A percentile compares a stretch with the other conserved stretches of the same genome.
Conservation (phyloP, 2,888 invertebrate species). For the Alsophila aescularia region DNA sequence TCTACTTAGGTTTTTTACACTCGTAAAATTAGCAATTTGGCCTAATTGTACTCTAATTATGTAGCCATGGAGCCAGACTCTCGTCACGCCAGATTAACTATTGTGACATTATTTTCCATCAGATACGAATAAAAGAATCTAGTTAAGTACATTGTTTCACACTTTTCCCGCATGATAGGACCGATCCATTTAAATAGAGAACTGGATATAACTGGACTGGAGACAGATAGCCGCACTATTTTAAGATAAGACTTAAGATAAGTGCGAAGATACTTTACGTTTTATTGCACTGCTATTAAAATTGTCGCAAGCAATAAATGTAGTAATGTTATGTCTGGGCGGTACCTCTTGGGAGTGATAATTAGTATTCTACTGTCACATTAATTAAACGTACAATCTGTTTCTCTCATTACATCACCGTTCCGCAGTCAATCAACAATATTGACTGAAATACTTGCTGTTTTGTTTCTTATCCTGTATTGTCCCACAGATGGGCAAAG, state of each 20-base stretch:
- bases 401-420: no score
- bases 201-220: conserved; percentile 13
- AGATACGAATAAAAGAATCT: conserved; percentile 7
- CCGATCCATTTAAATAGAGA: conserved; percentile 1
- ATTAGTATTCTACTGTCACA: not conserved
- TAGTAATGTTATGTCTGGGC: not conserved
- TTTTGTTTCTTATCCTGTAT: no score
- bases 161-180: conserved; percentile 12
- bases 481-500: no score
- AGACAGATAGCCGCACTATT: conserved; percentile 9
- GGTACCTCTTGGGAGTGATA: not conserved
- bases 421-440: no score
- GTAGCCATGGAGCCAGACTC: not conserved
- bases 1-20: no score
- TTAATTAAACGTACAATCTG: no score
- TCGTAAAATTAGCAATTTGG: no score
- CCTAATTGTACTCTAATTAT: not conserved
- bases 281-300: conserved; percentile 9
- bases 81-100: not conserved
- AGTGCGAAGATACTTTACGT: not conserved
- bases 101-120: conserved; percentile 6
- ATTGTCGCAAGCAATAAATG: not conserved
- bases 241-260: conserved; percentile 18
- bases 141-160: conserved; percentile 1
- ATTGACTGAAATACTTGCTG: no score